phyloP scores from a whole-genome alignment of 2,888 invertebrate species.

The Ormyrus thymus region DNA sequence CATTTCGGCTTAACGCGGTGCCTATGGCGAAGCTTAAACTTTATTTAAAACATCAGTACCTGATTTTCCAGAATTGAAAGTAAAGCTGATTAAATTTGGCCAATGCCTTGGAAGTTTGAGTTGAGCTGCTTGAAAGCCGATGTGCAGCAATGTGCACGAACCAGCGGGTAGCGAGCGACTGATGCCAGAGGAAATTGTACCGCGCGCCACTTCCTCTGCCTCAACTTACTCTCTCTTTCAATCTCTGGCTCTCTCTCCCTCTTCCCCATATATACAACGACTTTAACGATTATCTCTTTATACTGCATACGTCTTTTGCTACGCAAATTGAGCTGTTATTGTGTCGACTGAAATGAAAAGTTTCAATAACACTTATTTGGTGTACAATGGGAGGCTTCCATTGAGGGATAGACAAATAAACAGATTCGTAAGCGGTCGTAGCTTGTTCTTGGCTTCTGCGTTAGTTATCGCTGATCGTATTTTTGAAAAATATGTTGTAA shows the following conservation, averaged over 20 bases:
- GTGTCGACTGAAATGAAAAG: background rate
- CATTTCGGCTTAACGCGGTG: too few relatives aligned
- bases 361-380: background rate
- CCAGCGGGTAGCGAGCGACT: constrained; percentile 30
- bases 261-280: background rate
- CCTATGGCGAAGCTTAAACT: too few relatives aligned
- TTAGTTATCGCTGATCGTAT: too few relatives aligned
- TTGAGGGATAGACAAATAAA: too few relatives aligned
- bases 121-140: background rate
- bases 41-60: background rate
- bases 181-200: constrained; percentile 48
- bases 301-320: constrained; percentile 26
- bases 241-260: too few relatives aligned
- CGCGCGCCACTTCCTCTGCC: constrained; percentile 27
- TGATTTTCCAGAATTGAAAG: background rate
- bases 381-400: background rate
- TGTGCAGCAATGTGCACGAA: background rate
- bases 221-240: constrained; percentile 21
- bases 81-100: constrained; percentile 16
- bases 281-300: constrained; percentile 43
- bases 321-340: constrained; percentile 37
- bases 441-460: too few relatives aligned
- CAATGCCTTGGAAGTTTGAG: background rate
- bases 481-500: too few relatives aligned
- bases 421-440: too few relatives aligned